Conservation (phyloP, 1,140 invertebrate genomes). For the Drosophila willistoni region DNA sequence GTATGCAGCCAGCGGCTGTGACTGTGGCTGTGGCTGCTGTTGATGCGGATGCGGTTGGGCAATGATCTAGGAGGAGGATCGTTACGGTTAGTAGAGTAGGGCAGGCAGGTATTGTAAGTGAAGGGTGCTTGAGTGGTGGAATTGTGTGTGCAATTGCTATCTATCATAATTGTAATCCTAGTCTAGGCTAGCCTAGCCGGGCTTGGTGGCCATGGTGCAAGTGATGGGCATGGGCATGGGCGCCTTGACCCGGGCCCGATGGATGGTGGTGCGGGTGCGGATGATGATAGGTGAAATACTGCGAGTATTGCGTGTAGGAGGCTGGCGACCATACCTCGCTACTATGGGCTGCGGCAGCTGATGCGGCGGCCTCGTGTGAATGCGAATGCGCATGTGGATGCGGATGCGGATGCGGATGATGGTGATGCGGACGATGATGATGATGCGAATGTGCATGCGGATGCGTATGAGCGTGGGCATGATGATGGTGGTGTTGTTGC, state of each 20-base stretch:
- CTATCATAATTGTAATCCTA: constrained; percentile 47
- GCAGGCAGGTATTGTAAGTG: constrained; percentile 25
- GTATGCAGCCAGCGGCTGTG: constrained; percentile 47
- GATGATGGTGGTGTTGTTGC: constrained; percentile 28
- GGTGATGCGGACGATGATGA: constrained; percentile 48
- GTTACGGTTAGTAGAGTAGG: constrained; percentile 68
- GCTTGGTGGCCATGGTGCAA: constrained; percentile 72
- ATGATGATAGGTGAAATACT: constrained; percentile 80
- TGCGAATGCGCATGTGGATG: constrained; percentile 36
- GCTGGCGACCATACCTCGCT: constrained; percentile 84
- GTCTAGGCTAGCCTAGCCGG: constrained; percentile 61
- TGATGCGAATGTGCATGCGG: constrained; percentile 57
- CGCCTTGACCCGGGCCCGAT: constrained; percentile 47
- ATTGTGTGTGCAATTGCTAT: constrained; percentile 30
- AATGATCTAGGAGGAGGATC: constrained; percentile 69
- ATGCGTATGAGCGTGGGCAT: constrained; percentile 33
- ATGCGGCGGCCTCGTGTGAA: constrained; percentile 39
- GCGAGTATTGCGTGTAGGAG: constrained; percentile 83
- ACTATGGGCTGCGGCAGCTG: constrained; percentile 33
- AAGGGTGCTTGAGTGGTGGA: constrained; percentile 27
- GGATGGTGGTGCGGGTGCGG: constrained; percentile 84
- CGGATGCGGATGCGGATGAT: constrained; percentile 40
- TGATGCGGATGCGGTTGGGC: constrained; percentile 72
- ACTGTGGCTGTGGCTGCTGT: constrained; percentile 53
- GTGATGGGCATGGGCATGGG: constrained; percentile 63